Percentiles rank a stretch among this genome's conserved stretches.
These are phyloP conservation scores for Zapornia atra DNA, from an alignment of 2,113 vertebrate species.

Conservation along the genomic window DNA sequence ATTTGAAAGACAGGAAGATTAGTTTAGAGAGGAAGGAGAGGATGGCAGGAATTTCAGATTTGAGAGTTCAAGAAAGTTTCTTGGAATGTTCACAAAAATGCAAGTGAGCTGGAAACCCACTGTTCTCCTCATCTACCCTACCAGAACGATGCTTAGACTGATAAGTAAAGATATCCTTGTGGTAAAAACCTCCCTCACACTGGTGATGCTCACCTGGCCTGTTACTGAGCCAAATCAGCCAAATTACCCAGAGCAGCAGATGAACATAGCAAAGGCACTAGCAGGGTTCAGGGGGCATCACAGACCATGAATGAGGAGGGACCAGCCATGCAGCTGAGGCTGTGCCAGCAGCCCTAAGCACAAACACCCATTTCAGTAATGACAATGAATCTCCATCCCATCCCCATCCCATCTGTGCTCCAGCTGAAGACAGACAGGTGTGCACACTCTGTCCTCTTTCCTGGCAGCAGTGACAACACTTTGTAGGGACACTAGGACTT, in stretches of 20 bases:
- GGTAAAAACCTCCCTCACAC: not conserved
- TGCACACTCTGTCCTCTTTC: accelerated
- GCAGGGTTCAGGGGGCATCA: not conserved
- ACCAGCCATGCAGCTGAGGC: accelerated
- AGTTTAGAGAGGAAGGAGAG: not conserved
- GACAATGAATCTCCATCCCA: not conserved
- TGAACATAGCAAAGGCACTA: accelerated
- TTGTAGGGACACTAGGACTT: accelerated
- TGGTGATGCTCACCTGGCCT: not conserved
- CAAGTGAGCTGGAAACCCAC: constrained; percentile 10
- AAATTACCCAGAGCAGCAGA: not conserved
- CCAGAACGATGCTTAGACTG: not conserved
- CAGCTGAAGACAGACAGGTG: not conserved
- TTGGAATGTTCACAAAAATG: not conserved
- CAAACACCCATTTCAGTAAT: not conserved
- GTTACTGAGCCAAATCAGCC: not conserved
- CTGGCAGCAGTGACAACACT: accelerated
- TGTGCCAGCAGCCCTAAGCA: not conserved
- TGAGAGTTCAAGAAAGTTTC: not conserved
- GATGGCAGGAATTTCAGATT: not conserved
- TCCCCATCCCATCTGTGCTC: accelerated
- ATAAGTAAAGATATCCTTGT: not conserved
- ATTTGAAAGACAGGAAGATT: not conserved
- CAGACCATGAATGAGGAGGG: accelerated
- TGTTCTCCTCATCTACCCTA: not conserved